Percentiles rank a stretch among this genome's conserved stretches.
phyloP scores from a whole-genome alignment of 2,888 invertebrate species.

The Eucera pruinosa region DNA sequence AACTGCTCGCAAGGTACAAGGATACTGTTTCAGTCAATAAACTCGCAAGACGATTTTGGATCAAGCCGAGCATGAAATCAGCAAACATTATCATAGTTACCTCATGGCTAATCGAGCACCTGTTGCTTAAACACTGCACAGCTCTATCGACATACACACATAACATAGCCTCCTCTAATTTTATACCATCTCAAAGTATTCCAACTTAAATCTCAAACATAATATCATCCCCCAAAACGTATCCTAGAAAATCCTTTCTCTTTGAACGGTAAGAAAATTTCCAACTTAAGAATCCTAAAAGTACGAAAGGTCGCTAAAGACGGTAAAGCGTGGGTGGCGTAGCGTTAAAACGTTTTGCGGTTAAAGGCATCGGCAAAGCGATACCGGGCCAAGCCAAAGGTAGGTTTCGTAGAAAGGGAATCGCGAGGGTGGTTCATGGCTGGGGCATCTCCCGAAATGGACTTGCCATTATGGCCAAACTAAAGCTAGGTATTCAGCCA shows the following conservation, averaged over 20 bases:
- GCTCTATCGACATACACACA: neutral
- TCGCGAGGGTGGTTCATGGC: constrained; percentile 35
- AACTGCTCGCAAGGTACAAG: neutral
- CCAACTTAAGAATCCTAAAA: too few species aligned
- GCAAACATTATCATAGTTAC: constrained; percentile 34
- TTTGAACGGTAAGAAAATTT: too few species aligned
- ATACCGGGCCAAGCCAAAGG: constrained; percentile 29
- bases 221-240: too few species aligned
- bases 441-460: constrained; percentile 75
- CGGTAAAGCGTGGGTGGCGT: neutral
- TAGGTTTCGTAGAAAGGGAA: constrained; percentile 54
- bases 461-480: constrained; percentile 82
- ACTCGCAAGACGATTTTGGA: neutral
- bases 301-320: neutral
- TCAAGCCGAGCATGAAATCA: constrained; percentile 10
- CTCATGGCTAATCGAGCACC: constrained; percentile 57
- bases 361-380: constrained; percentile 53
- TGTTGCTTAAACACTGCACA: constrained; percentile 57
- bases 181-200: neutral
- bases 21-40: neutral
- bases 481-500: constrained; percentile 81
- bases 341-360: constrained; percentile 69
- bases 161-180: neutral
- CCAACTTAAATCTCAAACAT: too few species aligned
- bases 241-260: too few species aligned